Percentiles rank a stretch among this genome's conserved stretches.
phyloP scores from a whole-genome alignment of 2,888 invertebrate genomes.

The Diogma glabrata region DNA sequence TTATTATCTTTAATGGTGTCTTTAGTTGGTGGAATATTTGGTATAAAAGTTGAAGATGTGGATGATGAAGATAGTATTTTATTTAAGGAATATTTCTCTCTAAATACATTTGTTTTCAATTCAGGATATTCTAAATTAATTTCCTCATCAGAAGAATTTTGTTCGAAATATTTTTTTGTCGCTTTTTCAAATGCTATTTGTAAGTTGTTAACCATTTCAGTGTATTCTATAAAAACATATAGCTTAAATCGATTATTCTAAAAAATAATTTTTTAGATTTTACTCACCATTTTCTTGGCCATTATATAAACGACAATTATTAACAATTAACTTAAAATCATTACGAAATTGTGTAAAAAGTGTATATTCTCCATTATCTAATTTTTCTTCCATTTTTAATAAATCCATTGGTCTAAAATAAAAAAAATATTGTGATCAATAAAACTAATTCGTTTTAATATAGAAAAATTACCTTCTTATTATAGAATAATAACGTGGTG shows the following conservation, averaged over 20 bases:
- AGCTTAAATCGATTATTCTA: background rate
- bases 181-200: conserved; percentile 70
- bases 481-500: conserved; percentile 71
- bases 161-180: conserved; percentile 71
- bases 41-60: conserved; percentile 6
- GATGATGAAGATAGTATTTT: conserved; percentile 24
- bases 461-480: conserved; percentile 40
- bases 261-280: conserved; percentile 6
- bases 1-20: background rate
- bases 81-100: conserved; percentile 37
- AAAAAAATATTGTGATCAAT: background rate
- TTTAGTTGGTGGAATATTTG: no score
- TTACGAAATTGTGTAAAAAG: conserved; percentile 69
- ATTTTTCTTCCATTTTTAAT: conserved; percentile 73
- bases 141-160: conserved; percentile 68
- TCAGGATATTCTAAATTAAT: conserved; percentile 55
- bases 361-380: conserved; percentile 70
- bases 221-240: conserved; percentile 54
- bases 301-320: conserved; percentile 86
- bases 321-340: conserved; percentile 84
- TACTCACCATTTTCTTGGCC: conserved; percentile 78
- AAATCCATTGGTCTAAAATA: conserved; percentile 71
- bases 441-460: background rate
- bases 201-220: conserved; percentile 76
- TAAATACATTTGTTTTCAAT: conserved; percentile 36